Conservation (phyloP, 2,888 invertebrate species). For the Actias luna region DNA sequence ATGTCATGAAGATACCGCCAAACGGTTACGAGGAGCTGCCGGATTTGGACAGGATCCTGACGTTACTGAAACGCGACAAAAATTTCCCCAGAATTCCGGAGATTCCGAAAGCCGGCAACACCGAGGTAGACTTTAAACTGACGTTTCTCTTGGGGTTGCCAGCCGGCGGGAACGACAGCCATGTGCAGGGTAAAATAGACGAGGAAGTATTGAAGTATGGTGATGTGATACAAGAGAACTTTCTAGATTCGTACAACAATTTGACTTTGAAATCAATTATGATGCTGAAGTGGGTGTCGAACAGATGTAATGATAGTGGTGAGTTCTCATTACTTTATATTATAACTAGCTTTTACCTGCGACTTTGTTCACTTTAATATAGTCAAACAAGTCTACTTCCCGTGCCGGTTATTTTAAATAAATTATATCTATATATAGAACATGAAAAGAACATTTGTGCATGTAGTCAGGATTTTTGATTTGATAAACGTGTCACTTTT, state of each 20-base stretch:
- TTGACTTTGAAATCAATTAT: constrained; percentile 92
- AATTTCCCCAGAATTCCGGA: constrained; percentile 41
- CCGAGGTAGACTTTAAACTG: constrained; percentile 56
- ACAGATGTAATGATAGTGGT: constrained; percentile 83
- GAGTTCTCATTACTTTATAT: constrained; percentile 34
- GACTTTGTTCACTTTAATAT: too few species aligned
- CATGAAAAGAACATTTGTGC: too few species aligned
- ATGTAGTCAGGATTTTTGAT: too few species aligned
- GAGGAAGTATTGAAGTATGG: constrained; percentile 85
- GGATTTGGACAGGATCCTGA: constrained; percentile 53
- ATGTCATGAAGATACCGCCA: constrained; percentile 75
- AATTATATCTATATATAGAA: too few species aligned
- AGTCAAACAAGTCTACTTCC: too few species aligned
- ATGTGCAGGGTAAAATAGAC: constrained; percentile 83
- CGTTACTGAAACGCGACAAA: constrained; percentile 47
- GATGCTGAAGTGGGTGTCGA: constrained; percentile 90
- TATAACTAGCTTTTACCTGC: too few species aligned
- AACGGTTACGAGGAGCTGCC: constrained; percentile 58
- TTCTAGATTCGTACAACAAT: constrained; percentile 93
- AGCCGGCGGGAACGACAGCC: constrained; percentile 77
- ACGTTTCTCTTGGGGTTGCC: constrained; percentile 84
- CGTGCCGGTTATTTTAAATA: too few species aligned
- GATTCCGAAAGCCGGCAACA: constrained; percentile 29
- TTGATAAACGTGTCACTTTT: too few species aligned
- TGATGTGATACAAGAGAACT: constrained; percentile 92